Evolutionary conservation across 2,797 vertebrate species (phyloP).

Genomic region (Echeneis naucrates): DNA sequence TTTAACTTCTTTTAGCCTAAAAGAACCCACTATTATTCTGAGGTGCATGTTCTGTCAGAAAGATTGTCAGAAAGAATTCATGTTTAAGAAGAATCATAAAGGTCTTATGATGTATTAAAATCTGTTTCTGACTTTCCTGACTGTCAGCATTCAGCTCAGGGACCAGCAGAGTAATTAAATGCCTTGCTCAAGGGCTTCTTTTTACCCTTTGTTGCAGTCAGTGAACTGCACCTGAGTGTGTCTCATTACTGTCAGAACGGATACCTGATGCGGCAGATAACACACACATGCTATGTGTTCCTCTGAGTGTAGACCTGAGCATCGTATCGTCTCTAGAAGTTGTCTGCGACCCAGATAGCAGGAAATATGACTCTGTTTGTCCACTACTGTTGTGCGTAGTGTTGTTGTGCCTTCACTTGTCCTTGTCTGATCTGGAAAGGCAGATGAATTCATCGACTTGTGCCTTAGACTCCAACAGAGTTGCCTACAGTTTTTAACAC

Average conservation of each 20-base stretch:
- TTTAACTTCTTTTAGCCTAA: neutral
- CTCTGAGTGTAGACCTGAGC: slow-evolving; percentile 29
- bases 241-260: slow-evolving; percentile 49
- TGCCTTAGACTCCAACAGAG: neutral
- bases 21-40: too few relatives aligned
- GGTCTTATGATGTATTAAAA: too few relatives aligned
- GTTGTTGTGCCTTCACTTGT: slow-evolving; percentile 2
- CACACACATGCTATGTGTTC: slow-evolving; percentile 16
- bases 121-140: neutral
- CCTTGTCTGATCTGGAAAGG: neutral
- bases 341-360: slow-evolving; percentile 31
- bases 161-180: neutral
- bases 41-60: neutral
- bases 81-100: neutral
- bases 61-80: too few relatives aligned
- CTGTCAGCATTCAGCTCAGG: neutral
- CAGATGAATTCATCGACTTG: neutral
- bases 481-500: neutral
- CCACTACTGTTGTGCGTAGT: neutral
- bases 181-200: slow-evolving; percentile 16
- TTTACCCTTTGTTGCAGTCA: slow-evolving; percentile 8
- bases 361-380: slow-evolving; percentile 37
- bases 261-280: slow-evolving; percentile 47
- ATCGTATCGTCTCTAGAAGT: slow-evolving; percentile 19
- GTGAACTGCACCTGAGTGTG: slow-evolving; percentile 34